Base-by-base conservation (phyloP, 2,888 invertebrate genomes). In the Crepidodera aurea region DNA sequence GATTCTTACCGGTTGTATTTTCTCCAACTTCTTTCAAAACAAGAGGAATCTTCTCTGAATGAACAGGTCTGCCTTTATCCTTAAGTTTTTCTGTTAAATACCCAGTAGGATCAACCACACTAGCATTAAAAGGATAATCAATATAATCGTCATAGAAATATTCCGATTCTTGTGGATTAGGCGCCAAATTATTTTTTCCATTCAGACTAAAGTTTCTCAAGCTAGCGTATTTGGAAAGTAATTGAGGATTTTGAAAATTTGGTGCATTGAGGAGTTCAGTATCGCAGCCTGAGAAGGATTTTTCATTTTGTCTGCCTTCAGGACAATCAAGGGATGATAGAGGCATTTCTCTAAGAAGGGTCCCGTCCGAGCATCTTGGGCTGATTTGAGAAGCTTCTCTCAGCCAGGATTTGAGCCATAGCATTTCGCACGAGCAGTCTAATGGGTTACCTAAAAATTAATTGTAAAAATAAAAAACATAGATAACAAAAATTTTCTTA, bases 361-460 rank as follows among this genome's bases (percentile, higher is more conserved):
- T 88, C 0, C 93, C 93, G 74, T 93, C 92, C 19, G 87, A 85
- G 77, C 93, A 94, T 74, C 87, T 86, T 3, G 93, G 93, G 1
- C 93, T 93, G 5, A 88, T 85, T 1, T 88, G 84, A 18, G 89
- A 87, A 0, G 89, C 87, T 78, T 93, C 92, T 65, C 88, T 87
- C 19, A 93, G 80, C 93, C 93, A 94, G 1, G 89, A 90, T 71
- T 92, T 87, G 1, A 94, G 81, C 94, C 94, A 94, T 55, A 92
- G 84, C 78, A 93, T 85, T 66, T 88, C 89, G 75, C 94, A 94
- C 50, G 91, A 88, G 77, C 94, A 94, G 16, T 87, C 84, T 64
- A 95, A 82, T 1, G 94, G 94, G 82, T 94, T 95, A 27, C 91
- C 93, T 93, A 51, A n/a, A n/a, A n/a, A n/a, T n/a, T n/a, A n/a